A percentile compares a stretch with the other conserved stretches of the same genome.
Conservation (phyloP, 2,113 vertebrate species). For the Emberiza fucata region DNA sequence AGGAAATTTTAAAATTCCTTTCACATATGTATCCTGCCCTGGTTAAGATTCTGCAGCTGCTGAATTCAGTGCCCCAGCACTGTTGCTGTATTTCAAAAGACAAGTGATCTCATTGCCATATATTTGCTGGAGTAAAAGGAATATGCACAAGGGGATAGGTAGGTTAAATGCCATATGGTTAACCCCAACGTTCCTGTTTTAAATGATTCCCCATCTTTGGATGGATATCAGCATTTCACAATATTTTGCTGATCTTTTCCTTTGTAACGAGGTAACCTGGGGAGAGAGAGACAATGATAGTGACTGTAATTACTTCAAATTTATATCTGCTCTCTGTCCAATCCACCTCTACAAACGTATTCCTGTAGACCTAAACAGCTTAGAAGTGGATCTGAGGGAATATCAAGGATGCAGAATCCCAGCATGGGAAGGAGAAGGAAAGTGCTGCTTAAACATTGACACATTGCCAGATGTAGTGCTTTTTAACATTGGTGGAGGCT, state of each 20-base stretch:
- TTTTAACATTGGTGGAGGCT: slow-evolving; percentile 57
- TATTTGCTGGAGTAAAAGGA: slow-evolving; percentile 33
- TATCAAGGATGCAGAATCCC: slow-evolving; percentile 39
- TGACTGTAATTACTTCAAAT: slow-evolving; percentile 22
- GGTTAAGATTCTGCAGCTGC: slow-evolving; percentile 48
- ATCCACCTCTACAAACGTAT: not conserved
- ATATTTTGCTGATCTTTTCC: slow-evolving; percentile 35
- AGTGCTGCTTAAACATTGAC: slow-evolving; percentile 57
- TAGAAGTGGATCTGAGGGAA: slow-evolving; percentile 28
- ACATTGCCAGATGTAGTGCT: slow-evolving; percentile 63
- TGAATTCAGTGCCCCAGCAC: slow-evolving; percentile 16
- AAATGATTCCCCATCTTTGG: not conserved
- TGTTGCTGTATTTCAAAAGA: not conserved
- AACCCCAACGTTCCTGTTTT: slow-evolving; percentile 24
- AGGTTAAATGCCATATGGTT: slow-evolving; percentile 46
- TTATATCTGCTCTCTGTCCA: slow-evolving; percentile 20
- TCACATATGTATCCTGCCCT: not conserved
- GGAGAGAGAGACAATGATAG: not conserved
- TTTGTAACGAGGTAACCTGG: not conserved
- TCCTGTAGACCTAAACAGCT: slow-evolving; percentile 8
- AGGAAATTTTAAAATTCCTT: slow-evolving; percentile 43
- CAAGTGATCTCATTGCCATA: slow-evolving; percentile 10
- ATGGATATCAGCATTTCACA: not conserved
- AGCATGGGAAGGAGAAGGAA: slow-evolving; percentile 34
- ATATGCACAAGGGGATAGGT: not conserved